Conservation (phyloP, 1,140 invertebrate genomes). For the Pogonomyrmex barbatus region DNA sequence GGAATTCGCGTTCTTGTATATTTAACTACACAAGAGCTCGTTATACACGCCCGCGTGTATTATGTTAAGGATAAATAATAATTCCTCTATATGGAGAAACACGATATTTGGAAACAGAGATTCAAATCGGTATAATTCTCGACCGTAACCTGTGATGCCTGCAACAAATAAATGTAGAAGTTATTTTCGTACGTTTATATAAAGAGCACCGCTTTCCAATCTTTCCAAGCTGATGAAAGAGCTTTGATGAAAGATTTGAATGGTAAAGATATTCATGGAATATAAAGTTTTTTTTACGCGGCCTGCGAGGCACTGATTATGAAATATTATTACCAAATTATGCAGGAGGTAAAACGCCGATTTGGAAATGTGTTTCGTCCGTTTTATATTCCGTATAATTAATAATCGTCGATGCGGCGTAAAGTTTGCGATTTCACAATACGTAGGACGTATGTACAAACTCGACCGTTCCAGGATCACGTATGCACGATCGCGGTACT, state of each 20-base stretch:
- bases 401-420: slow-evolving; percentile 31
- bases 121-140: slow-evolving; percentile 17
- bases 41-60: background rate
- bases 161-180: background rate
- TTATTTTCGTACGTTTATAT: background rate
- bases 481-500: slow-evolving; percentile 57
- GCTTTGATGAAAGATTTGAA: background rate
- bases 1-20: slow-evolving; percentile 6
- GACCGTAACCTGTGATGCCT: background rate
- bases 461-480: slow-evolving; percentile 30
- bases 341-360: background rate
- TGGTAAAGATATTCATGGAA: background rate
- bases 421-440: slow-evolving; percentile 36
- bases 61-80: slow-evolving; percentile 44
- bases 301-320: background rate
- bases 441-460: background rate
- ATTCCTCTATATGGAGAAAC: background rate
- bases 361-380: background rate
- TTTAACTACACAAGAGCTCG: background rate
- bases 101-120: background rate
- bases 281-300: background rate
- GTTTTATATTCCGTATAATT: slow-evolving; percentile 29
- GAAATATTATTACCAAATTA: background rate
- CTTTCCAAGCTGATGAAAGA: too few relatives aligned
- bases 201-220: background rate